Evolutionary conservation across 2,113 vertebrate species (phyloP).

Genomic region (Ciconia boyciana): DNA sequence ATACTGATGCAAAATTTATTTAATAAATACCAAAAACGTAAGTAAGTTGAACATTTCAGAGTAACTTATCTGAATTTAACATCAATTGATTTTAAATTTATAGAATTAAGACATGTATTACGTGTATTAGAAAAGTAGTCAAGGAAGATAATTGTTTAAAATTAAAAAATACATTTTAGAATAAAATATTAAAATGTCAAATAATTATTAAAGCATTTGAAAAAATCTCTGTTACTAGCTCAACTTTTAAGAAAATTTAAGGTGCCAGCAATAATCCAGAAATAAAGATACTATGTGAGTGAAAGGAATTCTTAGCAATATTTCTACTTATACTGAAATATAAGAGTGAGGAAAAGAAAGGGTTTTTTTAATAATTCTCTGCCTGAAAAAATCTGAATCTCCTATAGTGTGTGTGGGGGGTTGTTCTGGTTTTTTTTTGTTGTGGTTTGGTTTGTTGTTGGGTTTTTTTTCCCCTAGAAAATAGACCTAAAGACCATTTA

Average conservation of each 20-base stretch:
- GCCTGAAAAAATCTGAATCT: background rate
- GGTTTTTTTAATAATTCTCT: background rate
- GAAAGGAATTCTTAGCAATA: background rate
- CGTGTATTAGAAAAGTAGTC: background rate
- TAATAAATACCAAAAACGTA: background rate
- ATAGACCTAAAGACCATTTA: background rate
- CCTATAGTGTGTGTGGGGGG: rapidly evolving
- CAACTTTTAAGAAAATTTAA: background rate
- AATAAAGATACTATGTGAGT: background rate
- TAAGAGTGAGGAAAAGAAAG: background rate
- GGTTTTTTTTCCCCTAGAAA: background rate
- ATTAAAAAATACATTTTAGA: background rate
- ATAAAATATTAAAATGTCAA: background rate
- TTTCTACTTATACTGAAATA: background rate
- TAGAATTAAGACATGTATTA: background rate
- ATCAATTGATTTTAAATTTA: background rate
- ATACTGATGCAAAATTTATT: background rate
- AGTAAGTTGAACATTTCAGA: background rate
- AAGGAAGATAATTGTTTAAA: background rate
- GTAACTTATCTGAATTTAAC: background rate
- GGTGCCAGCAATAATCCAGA: background rate
- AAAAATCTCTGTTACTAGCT: background rate
- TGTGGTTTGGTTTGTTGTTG: background rate
- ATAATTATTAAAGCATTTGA: background rate
- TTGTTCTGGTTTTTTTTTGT: background rate